Percentiles rank a stretch among this genome's conserved stretches.
Evolutionary conservation across 2,888 invertebrate species (phyloP).

Genomic region (Metopia argyrocephala): DNA sequence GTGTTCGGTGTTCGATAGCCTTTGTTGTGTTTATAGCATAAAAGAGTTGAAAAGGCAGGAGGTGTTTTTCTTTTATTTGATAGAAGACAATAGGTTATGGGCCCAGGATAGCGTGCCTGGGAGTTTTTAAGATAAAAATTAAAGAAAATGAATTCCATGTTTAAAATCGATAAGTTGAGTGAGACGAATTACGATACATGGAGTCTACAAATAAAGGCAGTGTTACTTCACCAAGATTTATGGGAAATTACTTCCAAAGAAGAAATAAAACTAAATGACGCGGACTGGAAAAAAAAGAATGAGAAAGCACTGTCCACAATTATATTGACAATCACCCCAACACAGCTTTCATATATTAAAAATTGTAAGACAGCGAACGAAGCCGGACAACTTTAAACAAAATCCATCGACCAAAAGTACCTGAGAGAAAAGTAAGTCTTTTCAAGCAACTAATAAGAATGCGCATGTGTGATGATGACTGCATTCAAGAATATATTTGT

Average conservation of each 20-base stretch:
- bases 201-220: neutral
- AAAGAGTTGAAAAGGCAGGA: too few species aligned
- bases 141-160: too few species aligned
- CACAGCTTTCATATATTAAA: constrained; percentile 37
- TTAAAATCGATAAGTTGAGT: neutral
- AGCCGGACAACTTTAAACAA: neutral
- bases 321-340: constrained; percentile 49
- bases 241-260: neutral
- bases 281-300: constrained; percentile 33
- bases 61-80: too few species aligned
- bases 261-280: neutral
- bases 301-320: constrained; percentile 60
- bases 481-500: neutral
- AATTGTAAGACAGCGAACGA: constrained; percentile 13
- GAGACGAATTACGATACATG: neutral
- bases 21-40: too few species aligned
- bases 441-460: neutral
- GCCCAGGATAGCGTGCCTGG: too few species aligned
- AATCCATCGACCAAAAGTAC: too few species aligned
- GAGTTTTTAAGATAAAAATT: too few species aligned
- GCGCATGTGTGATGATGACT: neutral
- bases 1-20: too few species aligned
- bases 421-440: too few species aligned
- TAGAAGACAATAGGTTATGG: too few species aligned
- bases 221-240: neutral